These are phyloP conservation scores for Coregonus ussuriensis DNA, from an alignment of 2,797 vertebrate genomes.

Conservation along the genomic window DNA sequence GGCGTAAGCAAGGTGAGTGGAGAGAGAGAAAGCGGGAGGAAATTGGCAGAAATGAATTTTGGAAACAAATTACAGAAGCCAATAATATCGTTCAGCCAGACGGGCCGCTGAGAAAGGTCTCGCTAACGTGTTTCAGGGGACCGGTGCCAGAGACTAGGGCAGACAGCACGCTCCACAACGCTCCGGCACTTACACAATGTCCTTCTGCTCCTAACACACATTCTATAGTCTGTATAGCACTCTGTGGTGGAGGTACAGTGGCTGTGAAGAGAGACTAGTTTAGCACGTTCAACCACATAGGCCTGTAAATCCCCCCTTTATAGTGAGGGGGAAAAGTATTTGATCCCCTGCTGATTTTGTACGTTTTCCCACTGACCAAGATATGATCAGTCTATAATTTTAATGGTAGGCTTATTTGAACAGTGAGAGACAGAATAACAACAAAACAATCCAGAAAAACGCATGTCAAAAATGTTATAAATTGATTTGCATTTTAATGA, in stretches of 20 bases:
- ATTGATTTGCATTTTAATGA: too few species aligned
- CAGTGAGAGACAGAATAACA: too few species aligned
- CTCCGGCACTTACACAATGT: not conserved
- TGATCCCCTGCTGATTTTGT: too few species aligned
- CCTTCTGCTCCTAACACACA: not conserved
- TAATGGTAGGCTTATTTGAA: too few species aligned
- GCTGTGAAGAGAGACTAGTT: not conserved
- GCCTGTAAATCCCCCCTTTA: too few species aligned
- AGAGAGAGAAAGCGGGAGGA: constrained; percentile 13
- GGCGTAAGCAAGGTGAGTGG: not conserved
- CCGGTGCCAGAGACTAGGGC: not conserved
- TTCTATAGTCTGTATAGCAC: not conserved
- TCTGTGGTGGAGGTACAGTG: not conserved
- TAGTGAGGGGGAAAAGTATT: too few species aligned
- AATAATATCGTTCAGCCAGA: constrained; percentile 20
- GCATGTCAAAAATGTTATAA: too few species aligned
- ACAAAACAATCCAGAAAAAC: too few species aligned
- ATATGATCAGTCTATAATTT: too few species aligned
- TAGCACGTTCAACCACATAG: too few species aligned
- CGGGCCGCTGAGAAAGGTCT: constrained; percentile 8
- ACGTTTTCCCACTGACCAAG: too few species aligned
- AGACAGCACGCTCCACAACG: not conserved
- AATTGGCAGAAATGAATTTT: constrained; percentile 26
- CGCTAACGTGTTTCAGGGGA: not conserved
- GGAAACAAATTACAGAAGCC: constrained; percentile 25